phyloP scores from a whole-genome alignment of 2,888 invertebrate genomes.

The Magallana nippona region DNA sequence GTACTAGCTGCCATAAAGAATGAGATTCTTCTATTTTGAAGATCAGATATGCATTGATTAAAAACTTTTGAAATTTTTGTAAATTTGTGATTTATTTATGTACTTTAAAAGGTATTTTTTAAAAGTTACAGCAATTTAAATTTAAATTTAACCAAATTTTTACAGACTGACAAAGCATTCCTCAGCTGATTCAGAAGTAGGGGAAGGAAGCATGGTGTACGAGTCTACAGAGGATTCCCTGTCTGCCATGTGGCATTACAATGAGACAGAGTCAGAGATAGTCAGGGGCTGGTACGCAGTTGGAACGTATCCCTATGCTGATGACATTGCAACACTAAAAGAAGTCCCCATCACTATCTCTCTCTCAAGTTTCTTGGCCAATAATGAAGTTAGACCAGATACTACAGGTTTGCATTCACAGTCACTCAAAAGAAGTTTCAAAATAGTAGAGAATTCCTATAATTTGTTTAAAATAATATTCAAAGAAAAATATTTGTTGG shows the following conservation, averaged over 20 bases:
- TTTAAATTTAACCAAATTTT: not conserved
- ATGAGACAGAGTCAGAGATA: slow-evolving; percentile 46
- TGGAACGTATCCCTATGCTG: slow-evolving; percentile 44
- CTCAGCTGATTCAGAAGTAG: slow-evolving; percentile 34
- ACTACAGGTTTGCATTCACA: slow-evolving; percentile 33
- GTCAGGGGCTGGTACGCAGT: slow-evolving; percentile 46
- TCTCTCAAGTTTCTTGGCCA: slow-evolving; percentile 25
- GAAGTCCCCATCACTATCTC: slow-evolving; percentile 39
- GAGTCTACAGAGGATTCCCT: slow-evolving; percentile 36
- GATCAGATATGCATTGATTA: too few relatives aligned
- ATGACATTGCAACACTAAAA: slow-evolving; percentile 40
- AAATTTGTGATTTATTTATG: too few relatives aligned
- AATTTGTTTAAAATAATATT: too few relatives aligned
- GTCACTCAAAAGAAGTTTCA: not conserved
- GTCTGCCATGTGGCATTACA: slow-evolving; percentile 45
- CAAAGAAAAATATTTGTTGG: too few relatives aligned
- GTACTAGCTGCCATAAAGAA: not conserved
- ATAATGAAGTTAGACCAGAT: slow-evolving; percentile 39
- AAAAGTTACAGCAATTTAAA: not conserved
- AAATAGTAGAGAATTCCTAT: not conserved
- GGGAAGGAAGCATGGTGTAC: slow-evolving; percentile 39
- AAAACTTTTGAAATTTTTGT: too few relatives aligned
- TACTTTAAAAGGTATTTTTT: too few relatives aligned
- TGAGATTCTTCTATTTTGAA: too few relatives aligned
- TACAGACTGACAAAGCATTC: slow-evolving; percentile 40